These are phyloP conservation scores for Halichoerus grypus DNA, from an alignment of 2,113 vertebrate genomes.

Conservation along the genomic window DNA sequence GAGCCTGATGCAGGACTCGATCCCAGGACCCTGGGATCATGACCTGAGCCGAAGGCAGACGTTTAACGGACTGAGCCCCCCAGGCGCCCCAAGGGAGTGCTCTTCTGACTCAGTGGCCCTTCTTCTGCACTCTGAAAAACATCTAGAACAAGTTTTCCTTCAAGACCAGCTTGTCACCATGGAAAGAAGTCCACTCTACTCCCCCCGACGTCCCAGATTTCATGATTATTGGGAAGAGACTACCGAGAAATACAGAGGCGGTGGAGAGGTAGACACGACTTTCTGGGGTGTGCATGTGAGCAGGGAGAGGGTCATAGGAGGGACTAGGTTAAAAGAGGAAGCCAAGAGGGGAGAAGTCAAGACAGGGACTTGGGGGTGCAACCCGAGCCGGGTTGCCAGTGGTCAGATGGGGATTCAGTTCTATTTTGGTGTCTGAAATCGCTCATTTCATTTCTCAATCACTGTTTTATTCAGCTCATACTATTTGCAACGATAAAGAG, in stretches of 20 bases:
- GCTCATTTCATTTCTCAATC: background rate
- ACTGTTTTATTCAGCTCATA: background rate
- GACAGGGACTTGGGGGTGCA: fast-evolving
- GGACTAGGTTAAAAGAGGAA: background rate
- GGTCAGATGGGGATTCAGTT: too few relatives aligned
- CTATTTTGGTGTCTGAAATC: background rate
- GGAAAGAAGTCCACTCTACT: background rate
- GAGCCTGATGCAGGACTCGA: background rate
- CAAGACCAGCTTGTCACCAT: background rate
- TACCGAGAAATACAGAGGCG: background rate
- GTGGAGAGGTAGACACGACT: fast-evolving
- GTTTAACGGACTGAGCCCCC: too few relatives aligned
- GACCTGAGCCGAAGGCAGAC: background rate
- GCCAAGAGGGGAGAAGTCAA: background rate
- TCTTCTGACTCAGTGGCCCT: background rate
- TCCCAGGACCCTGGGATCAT: background rate
- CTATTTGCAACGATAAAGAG: background rate
- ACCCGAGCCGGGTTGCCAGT: background rate
- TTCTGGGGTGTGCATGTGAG: background rate
- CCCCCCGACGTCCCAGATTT: too few relatives aligned
- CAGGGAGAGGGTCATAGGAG: fast-evolving
- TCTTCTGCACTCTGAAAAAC: background rate
- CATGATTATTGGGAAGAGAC: background rate
- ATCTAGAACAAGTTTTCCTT: too few relatives aligned
- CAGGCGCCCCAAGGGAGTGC: too few relatives aligned